Evolutionary conservation across 2,888 invertebrate genomes (phyloP), one percentile per base, ranked within the genome.

Genomic region (Campaea margaritaria): DNA sequence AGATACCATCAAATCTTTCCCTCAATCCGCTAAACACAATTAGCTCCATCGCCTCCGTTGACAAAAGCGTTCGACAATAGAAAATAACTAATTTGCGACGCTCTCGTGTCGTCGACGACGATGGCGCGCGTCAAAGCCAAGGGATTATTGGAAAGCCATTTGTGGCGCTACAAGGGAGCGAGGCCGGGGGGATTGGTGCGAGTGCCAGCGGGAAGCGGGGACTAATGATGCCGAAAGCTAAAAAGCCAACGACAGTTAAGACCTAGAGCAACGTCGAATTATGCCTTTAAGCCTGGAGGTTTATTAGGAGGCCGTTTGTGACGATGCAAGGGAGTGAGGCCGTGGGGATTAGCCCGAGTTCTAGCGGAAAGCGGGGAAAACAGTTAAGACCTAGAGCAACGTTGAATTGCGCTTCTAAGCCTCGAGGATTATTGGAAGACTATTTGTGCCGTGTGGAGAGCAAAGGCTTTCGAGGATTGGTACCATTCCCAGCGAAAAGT

Each of bases 131-230:
- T 74, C 76, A 72, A 70, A 72, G 76, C 65, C 58, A 1, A 15
- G 42, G 79, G 83, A 81, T 85, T 85, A 85, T 84, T 78, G 83
- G 85, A 81, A 85, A 85, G 78, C 78, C 82, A 83, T 85, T 85
- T 83, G 81, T 41, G 54, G 54, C 67, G 76, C 61, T 65, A 52
- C 59, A 52, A 64, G 57, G 68, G 53, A 65, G 48, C 58, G 54
- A 58, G 62, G 64, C 58, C 34, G 21, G 15, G 44, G 55, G 69
- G 55, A 15, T 58, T 7, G 67, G 60, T 9, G 31, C 1, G 14
- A 62, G 43, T 72, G 54, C 31, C 2, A 47, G 67, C 66, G 68
- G 50, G 27, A 9, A 21, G 43, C 48, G 38, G 8, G 16, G 5
- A 10, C 7, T 12, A 5, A n/a, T n/a, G n/a, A n/a, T n/a, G n/a